Conservation (phyloP, 2,113 vertebrate species). For the Tachysurus fulvidraco region DNA sequence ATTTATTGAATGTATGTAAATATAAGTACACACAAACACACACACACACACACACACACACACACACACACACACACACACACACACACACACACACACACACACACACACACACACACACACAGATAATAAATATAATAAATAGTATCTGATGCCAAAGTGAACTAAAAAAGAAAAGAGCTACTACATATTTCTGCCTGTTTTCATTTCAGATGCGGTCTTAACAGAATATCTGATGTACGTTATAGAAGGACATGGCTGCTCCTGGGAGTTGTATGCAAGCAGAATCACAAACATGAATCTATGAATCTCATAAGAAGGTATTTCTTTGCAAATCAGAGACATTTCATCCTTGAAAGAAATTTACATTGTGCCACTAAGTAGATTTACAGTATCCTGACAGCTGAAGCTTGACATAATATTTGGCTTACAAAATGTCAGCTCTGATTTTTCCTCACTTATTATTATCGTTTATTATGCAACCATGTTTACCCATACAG, state of each 20-base stretch:
- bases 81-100: not conserved
- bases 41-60: not conserved
- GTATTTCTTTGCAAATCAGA: conserved; percentile 23
- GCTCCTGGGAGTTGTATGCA: not conserved
- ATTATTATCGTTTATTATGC: conserved; percentile 2
- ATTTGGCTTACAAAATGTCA: conserved; percentile 15
- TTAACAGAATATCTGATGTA: not conserved
- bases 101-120: not conserved
- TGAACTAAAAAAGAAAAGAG: not conserved
- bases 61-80: not conserved
- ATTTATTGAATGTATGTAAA: no score
- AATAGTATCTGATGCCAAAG: not conserved
- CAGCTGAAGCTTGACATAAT: not conserved
- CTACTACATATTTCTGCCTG: not conserved
- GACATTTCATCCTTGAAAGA: conserved; percentile 12
- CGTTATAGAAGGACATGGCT: not conserved
- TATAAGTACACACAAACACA: not conserved
- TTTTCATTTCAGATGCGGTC: not conserved
- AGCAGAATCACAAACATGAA: conserved; percentile 18
- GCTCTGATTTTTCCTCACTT: not conserved
- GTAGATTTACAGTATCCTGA: conserved; percentile 13
- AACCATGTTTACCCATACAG: not conserved
- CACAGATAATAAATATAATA: no score
- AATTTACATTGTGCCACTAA: conserved; percentile 22
- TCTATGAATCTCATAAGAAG: conserved; percentile 22